Evolutionary conservation across 1,140 invertebrate species (phyloP).

Genomic region (Gryllus bimaculatus): DNA sequence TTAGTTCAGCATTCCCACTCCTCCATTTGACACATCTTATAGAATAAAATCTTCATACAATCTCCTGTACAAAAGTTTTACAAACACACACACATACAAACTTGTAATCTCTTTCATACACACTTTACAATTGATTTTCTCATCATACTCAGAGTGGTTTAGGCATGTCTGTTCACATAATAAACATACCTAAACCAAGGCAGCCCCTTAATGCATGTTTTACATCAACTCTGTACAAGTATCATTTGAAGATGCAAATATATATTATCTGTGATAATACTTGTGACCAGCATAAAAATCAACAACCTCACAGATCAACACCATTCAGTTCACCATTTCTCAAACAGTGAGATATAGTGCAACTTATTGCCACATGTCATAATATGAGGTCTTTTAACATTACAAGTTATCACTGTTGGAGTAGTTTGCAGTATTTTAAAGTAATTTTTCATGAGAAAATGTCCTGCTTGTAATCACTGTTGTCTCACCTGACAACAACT

Average conservation of each 20-base stretch:
- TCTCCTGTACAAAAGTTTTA: background rate
- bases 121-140: background rate
- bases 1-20: background rate
- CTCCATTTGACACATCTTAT: background rate
- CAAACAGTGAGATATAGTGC: background rate
- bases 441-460: background rate
- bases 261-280: background rate
- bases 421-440: background rate
- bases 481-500: background rate
- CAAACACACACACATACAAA: background rate
- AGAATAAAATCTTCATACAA: background rate
- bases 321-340: background rate
- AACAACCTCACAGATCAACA: background rate
- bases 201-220: background rate
- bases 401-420: background rate
- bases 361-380: background rate
- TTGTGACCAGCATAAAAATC: background rate
- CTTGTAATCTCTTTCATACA: background rate
- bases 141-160: background rate
- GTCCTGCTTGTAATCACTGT: background rate
- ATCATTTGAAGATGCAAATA: background rate
- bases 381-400: background rate
- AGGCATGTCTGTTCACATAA: background rate
- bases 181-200: background rate
- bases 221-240: conserved; percentile 1